A percentile compares a stretch with the other conserved stretches of the same genome.
phyloP scores from a whole-genome alignment of 1,140 invertebrate genomes.

The Hesperophylax magnus region DNA sequence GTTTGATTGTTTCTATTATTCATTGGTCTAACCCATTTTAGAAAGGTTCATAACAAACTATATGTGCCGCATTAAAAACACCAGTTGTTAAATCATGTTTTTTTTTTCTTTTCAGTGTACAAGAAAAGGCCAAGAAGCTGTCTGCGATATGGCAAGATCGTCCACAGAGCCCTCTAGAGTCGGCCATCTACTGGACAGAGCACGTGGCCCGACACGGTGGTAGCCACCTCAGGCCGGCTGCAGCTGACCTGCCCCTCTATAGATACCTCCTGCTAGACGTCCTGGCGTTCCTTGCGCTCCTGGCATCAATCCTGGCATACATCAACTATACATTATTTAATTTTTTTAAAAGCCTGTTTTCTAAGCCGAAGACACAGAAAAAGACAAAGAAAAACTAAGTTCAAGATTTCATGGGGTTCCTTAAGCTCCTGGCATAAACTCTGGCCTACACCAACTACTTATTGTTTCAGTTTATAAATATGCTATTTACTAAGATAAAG shows the following conservation, averaged over 20 bases:
- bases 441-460: background rate
- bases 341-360: background rate
- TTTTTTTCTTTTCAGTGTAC: slow-evolving; percentile 61
- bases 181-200: slow-evolving; percentile 72
- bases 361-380: background rate
- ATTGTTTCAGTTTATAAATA: background rate
- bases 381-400: background rate
- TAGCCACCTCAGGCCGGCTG: slow-evolving; percentile 65
- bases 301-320: background rate
- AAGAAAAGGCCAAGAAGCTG: slow-evolving; percentile 64
- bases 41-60: too few species aligned
- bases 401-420: slow-evolving; percentile 69
- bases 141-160: slow-evolving; percentile 68
- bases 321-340: background rate
- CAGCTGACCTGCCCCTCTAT: slow-evolving; percentile 72
- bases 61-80: too few species aligned
- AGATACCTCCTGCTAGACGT: slow-evolving; percentile 77
- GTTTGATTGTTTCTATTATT: too few species aligned
- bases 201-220: slow-evolving; percentile 69
- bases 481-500: background rate
- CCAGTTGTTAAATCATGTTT: background rate
- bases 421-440: background rate
- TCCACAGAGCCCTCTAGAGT: slow-evolving; percentile 67
- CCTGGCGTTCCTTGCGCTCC: slow-evolving; percentile 57
- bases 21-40: too few species aligned